Evolutionary conservation across 2,888 invertebrate genomes (phyloP), one percentile per base, ranked within the genome.

Genomic region (Trachelus tabidus): DNA sequence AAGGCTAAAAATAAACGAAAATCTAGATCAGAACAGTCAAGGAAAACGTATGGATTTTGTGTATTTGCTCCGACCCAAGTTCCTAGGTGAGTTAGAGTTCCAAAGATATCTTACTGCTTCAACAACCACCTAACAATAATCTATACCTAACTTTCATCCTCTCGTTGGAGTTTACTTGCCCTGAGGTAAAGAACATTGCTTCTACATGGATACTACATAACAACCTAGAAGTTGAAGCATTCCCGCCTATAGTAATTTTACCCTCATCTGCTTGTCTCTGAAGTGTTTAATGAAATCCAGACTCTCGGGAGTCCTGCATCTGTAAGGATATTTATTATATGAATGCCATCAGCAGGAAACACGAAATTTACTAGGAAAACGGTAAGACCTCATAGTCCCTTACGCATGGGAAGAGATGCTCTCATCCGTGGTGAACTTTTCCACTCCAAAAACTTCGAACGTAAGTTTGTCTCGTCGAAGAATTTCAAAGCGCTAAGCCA

Each of bases 71-170:
- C 1, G 9, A 71, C 75, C 68, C 76, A 75, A 80, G 80, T 80
- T 80, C 79, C 68, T 77, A 77, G 77, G 74, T 74, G 81, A 73
- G 12, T 40, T 31, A 40, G 68, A 78, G 71, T 81, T 83, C 83
- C 81, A 80, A 81, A 82, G 84, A 85, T 81, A 83, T 81, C 85
- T 83, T 81, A 83, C 82, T 81, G 80, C 76, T 83, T 82, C 81
- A 81, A 83, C 78, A 80, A 82, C 77, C 80, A 73, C 75, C 81
- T 82, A 83, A 85, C 81, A 80, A 85, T 84, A 81, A 85, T 83
- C 82, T 82, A 83, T 80, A 84, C 76, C 79, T 75, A 83, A 80
- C 78, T 77, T 81, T 68, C 15, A 68, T 73, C 73, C 37, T 15
- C 34, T 73, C 73, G 68, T 56, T 37, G 23, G 2, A 56, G 56